Evolutionary conservation across 2,113 vertebrate species (phyloP).

Genomic region (Uria lomvia): DNA sequence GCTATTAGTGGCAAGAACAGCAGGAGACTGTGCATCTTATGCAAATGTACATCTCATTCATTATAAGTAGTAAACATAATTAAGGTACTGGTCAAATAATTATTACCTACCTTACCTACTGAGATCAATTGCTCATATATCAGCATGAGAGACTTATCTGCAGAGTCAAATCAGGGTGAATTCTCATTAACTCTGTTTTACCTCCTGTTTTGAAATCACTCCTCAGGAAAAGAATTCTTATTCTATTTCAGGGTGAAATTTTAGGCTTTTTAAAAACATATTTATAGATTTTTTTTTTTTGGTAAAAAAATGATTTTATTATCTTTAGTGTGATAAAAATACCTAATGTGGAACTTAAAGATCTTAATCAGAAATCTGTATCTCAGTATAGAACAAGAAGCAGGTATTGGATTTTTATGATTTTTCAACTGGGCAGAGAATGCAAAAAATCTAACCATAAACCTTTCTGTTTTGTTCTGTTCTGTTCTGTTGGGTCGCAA

Average conservation of each 20-base stretch:
- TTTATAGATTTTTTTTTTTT: background rate
- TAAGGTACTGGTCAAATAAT: background rate
- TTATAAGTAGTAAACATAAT: background rate
- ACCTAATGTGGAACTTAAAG: background rate
- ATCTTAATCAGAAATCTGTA: background rate
- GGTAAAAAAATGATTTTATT: background rate
- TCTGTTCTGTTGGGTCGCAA: background rate
- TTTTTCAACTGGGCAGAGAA: background rate
- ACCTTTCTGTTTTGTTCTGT: background rate
- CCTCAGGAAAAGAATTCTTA: background rate
- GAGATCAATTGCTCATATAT: slow-evolving; percentile 21
- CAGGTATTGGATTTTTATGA: background rate
- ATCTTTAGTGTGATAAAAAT: background rate
- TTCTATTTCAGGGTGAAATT: background rate
- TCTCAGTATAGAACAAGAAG: background rate
- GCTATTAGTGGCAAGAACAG: background rate
- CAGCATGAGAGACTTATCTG: slow-evolving; percentile 13
- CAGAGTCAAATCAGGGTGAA: background rate
- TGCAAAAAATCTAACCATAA: background rate
- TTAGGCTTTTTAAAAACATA: background rate
- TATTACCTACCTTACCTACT: background rate
- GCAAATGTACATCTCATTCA: slow-evolving; percentile 11
- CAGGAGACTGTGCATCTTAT: background rate
- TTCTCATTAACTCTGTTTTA: background rate
- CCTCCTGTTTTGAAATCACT: background rate